These are phyloP conservation scores for Ophthalmolycus amberensis DNA, from an alignment of 2,113 vertebrate genomes.

Conservation along the genomic window DNA sequence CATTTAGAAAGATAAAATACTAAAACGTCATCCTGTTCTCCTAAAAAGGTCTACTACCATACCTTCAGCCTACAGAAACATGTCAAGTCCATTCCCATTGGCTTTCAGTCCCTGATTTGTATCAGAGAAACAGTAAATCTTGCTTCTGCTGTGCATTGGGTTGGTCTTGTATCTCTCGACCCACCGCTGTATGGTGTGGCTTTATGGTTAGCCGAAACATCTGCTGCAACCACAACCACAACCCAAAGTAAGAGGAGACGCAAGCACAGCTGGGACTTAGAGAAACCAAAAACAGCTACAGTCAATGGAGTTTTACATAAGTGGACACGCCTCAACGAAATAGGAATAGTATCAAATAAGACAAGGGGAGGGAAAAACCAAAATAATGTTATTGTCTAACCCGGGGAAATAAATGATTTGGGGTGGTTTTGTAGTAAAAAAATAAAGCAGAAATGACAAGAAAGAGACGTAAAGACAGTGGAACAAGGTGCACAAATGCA, in stretches of 20 bases:
- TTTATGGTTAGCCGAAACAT: conserved; percentile 56
- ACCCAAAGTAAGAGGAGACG: conserved; percentile 6
- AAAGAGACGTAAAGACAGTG: background rate
- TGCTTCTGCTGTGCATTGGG: conserved; percentile 7
- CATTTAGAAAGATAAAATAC: background rate
- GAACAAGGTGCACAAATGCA: background rate
- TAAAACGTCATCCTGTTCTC: background rate
- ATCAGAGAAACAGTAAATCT: conserved; percentile 30
- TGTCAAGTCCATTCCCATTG: background rate
- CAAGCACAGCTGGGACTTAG: background rate
- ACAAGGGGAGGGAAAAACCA: background rate
- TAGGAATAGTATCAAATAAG: background rate
- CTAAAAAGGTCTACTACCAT: background rate
- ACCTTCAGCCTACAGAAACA: background rate
- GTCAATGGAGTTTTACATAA: conserved; percentile 13
- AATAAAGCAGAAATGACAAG: background rate
- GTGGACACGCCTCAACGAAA: background rate
- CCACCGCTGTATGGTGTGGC: conserved; percentile 15
- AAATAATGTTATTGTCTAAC: background rate
- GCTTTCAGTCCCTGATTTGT: conserved; percentile 11
- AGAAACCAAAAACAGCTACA: background rate
- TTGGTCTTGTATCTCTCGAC: conserved; percentile 1
- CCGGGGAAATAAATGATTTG: background rate
- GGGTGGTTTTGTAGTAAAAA: background rate
- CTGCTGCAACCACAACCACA: conserved; percentile 35